Conservation (phyloP, 2,888 invertebrate species). For the Limenitis camilla region DNA sequence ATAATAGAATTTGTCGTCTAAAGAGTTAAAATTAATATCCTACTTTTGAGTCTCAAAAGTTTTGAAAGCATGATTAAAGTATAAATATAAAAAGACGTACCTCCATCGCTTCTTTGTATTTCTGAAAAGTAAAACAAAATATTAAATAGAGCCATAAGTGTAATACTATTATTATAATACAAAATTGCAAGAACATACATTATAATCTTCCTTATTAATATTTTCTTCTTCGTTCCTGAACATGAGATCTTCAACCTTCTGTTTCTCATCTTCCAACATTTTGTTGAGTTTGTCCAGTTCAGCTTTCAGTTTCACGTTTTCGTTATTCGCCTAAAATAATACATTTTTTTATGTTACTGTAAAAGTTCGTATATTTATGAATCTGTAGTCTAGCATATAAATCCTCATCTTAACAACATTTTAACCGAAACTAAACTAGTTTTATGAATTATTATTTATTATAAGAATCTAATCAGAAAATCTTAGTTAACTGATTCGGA, state of each 20-base stretch:
- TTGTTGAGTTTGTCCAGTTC: conserved; percentile 74
- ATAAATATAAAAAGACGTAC: too few species aligned
- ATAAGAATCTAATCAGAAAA: too few species aligned
- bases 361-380: background rate
- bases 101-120: conserved; percentile 68
- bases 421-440: too few species aligned
- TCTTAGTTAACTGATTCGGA: too few species aligned
- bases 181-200: conserved; percentile 70
- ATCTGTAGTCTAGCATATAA: background rate
- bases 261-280: conserved; percentile 84
- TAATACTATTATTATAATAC: background rate
- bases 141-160: conserved; percentile 8
- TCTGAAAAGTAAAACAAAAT: conserved; percentile 51
- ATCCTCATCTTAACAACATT: background rate
- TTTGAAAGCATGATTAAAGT: too few species aligned
- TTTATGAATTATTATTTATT: too few species aligned
- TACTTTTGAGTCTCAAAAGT: too few species aligned
- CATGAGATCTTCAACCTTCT: conserved; percentile 91
- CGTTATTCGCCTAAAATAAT: conserved; percentile 54
- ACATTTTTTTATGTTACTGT: background rate
- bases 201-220: conserved; percentile 89
- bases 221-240: conserved; percentile 94
- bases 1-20: too few species aligned
- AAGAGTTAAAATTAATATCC: too few species aligned
- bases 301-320: conserved; percentile 73